These are phyloP conservation scores for Plebejus melissa DNA, from an alignment of 2,888 invertebrate genomes.

Conservation along the genomic window DNA sequence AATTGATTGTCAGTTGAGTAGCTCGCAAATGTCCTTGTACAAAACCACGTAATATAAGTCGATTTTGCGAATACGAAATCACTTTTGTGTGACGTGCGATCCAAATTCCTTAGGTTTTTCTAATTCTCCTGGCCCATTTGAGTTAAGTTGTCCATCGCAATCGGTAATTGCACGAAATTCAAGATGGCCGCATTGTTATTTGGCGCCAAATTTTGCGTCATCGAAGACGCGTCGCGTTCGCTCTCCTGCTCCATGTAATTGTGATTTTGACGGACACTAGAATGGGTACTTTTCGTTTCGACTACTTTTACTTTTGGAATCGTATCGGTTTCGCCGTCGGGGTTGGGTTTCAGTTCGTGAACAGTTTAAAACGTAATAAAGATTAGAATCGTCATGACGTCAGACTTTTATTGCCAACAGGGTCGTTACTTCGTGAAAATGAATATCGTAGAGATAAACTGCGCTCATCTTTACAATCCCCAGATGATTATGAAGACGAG, in stretches of 20 bases:
- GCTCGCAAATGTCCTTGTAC: slow-evolving; percentile 15
- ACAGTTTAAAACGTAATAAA: not conserved
- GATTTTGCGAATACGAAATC: slow-evolving; percentile 7
- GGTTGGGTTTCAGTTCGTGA: not conserved
- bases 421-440: not conserved
- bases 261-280: slow-evolving; percentile 30
- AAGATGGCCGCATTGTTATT: slow-evolving; percentile 43
- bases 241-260: slow-evolving; percentile 37
- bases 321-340: not conserved
- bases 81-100: not conserved
- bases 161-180: slow-evolving; percentile 38
- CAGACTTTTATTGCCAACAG: not conserved
- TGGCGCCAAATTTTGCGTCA: slow-evolving; percentile 53
- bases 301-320: slow-evolving; percentile 20
- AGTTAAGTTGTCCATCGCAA: slow-evolving; percentile 37
- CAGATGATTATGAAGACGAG: too few species aligned
- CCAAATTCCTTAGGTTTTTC: not conserved
- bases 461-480: not conserved
- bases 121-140: not conserved
- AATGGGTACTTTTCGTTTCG: slow-evolving; percentile 26
- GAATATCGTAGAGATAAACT: not conserved
- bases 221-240: slow-evolving; percentile 38
- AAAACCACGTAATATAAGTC: slow-evolving; percentile 9
- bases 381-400: not conserved
- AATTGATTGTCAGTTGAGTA: slow-evolving; percentile 6